Evolutionary conservation across 2,888 invertebrate species (phyloP).

Genomic region (Meloe dianella): DNA sequence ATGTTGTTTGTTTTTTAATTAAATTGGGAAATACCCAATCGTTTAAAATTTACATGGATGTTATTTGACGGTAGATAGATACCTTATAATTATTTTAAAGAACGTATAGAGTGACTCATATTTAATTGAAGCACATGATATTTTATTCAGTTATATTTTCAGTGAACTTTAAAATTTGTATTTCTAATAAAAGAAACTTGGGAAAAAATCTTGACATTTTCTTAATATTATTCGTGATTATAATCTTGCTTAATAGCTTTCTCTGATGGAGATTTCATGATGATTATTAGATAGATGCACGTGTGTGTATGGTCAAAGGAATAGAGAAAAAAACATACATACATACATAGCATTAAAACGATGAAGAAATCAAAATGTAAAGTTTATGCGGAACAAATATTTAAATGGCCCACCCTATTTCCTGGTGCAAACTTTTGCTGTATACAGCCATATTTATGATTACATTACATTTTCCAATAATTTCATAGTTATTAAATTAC

Average conservation of each 20-base stretch:
- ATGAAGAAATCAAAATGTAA: background rate
- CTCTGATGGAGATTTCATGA: conserved; percentile 1
- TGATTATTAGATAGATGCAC: background rate
- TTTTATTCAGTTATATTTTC: background rate
- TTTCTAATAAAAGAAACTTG: background rate
- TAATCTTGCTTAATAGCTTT: background rate
- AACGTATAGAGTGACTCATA: background rate
- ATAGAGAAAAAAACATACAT: background rate
- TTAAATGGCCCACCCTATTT: conserved; percentile 1
- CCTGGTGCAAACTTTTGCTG: conserved; percentile 3
- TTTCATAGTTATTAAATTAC: background rate
- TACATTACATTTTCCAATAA: background rate
- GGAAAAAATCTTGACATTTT: background rate
- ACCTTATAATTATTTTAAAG: no score
- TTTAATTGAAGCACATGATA: background rate
- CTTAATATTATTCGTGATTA: conserved; percentile 3
- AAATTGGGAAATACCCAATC: no score
- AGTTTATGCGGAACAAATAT: conserved; percentile 10
- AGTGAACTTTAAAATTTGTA: background rate
- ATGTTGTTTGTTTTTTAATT: no score
- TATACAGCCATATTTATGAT: background rate
- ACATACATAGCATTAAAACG: background rate
- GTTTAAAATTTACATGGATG: no score
- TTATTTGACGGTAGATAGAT: no score
- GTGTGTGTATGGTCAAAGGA: background rate